Conservation (phyloP, 1,140 invertebrate genomes). For the Liolophura sinensis region DNA sequence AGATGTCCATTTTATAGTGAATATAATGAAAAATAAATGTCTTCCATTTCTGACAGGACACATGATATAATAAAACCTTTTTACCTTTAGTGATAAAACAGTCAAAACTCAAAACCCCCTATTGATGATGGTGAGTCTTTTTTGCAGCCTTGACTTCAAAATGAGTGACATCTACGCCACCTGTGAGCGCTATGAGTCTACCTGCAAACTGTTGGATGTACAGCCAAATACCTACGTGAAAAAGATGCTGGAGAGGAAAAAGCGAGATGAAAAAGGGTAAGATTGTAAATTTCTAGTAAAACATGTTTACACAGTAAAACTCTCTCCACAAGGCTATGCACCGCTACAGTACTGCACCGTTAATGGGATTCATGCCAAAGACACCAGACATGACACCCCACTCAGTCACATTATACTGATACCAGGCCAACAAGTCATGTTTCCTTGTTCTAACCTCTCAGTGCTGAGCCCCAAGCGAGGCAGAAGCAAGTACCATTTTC, state of each 20-base stretch:
- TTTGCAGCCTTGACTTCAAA: not conserved
- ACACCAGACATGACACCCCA: not conserved
- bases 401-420: too few species aligned
- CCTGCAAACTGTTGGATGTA: constrained; percentile 35
- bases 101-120: too few species aligned
- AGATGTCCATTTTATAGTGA: too few species aligned
- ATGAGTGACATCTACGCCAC: constrained; percentile 49
- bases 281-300: constrained; percentile 11
- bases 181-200: constrained; percentile 35
- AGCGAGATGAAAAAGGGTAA: constrained; percentile 41
- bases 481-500: too few species aligned
- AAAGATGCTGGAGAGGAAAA: constrained; percentile 45
- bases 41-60: too few species aligned
- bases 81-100: too few species aligned
- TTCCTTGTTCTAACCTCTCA: too few species aligned
- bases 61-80: too few species aligned
- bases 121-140: not conserved
- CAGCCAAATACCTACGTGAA: constrained; percentile 33
- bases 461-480: too few species aligned
- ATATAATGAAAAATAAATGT: too few species aligned
- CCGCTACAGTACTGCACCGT: not conserved
- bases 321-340: constrained; percentile 4
- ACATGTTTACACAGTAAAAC: constrained; percentile 6
- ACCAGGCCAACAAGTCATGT: not conserved
- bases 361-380: not conserved